phyloP scores from a whole-genome alignment of 2,888 invertebrate species.

The Toxonevra muliebris region DNA sequence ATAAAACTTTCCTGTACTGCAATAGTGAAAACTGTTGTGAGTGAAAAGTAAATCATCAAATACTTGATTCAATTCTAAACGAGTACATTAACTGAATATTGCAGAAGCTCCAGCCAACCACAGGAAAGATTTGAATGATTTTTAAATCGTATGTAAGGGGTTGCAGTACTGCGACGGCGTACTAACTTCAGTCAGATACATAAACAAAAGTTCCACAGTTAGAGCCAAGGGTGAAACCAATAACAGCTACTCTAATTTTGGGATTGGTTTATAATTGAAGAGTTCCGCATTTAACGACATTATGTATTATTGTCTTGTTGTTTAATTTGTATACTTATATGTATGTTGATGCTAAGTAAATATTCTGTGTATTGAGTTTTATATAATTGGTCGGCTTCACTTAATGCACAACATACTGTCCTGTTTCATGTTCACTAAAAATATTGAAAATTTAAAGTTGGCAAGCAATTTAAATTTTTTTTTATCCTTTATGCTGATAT shows the following conservation, averaged over 20 bases:
- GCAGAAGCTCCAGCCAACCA: constrained; percentile 59
- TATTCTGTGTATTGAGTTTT: constrained; percentile 3
- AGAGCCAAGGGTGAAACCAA: constrained; percentile 58
- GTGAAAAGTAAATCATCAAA: constrained; percentile 31
- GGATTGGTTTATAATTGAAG: constrained; percentile 63
- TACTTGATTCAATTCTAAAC: constrained; percentile 40
- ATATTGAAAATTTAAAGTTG: background rate
- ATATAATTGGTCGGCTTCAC: background rate
- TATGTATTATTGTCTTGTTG: constrained; percentile 49
- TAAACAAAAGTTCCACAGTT: constrained; percentile 35
- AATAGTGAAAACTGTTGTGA: background rate
- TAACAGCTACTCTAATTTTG: constrained; percentile 60
- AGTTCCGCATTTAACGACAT: constrained; percentile 50
- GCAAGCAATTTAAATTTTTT: background rate
- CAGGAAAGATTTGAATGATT: constrained; percentile 44
- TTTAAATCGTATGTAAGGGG: constrained; percentile 37
- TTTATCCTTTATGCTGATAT: no score
- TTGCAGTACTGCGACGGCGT: constrained; percentile 46
- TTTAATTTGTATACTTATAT: constrained; percentile 35
- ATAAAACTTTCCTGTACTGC: no score
- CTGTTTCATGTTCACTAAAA: background rate
- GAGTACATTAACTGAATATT: constrained; percentile 50
- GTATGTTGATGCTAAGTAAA: constrained; percentile 29
- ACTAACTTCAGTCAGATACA: constrained; percentile 38
- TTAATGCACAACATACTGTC: background rate